These are phyloP conservation scores for Aelia acuminata DNA, from an alignment of 2,888 invertebrate species.

Conservation along the genomic window DNA sequence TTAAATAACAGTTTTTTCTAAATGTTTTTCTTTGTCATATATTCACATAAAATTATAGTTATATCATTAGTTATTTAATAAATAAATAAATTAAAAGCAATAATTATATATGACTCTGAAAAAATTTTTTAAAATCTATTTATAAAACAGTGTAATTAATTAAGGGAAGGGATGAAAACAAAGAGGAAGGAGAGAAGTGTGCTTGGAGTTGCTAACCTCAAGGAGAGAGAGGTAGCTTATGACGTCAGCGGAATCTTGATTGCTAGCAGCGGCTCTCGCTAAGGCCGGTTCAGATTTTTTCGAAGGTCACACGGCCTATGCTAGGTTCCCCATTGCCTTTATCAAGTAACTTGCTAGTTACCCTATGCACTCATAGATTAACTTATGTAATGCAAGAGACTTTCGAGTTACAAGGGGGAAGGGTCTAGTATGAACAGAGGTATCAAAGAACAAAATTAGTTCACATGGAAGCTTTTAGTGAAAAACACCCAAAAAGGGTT, in stretches of 20 bases:
- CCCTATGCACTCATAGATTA: neutral
- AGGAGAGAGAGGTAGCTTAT: constrained; percentile 29
- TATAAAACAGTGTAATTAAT: neutral
- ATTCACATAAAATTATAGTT: too few species aligned
- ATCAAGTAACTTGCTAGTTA: neutral
- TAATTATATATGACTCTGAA: neutral
- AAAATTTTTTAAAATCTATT: neutral
- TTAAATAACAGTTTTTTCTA: too few species aligned
- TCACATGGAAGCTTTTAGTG: too few species aligned
- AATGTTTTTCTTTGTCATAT: too few species aligned
- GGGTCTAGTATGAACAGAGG: neutral
- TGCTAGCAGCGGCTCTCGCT: neutral
- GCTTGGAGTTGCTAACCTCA: constrained; percentile 18
- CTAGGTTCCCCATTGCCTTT: neutral
- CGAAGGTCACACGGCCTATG: constrained; percentile 18
- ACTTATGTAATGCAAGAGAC: neutral
- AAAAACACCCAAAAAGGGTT: too few species aligned
- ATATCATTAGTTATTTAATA: too few species aligned
- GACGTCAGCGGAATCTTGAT: constrained; percentile 46
- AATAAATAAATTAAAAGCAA: neutral
- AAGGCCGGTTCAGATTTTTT: constrained; percentile 45
- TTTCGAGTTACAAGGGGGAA: neutral
- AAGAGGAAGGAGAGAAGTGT: constrained; percentile 18
- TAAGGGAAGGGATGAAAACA: neutral
- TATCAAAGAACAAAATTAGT: neutral